Percentiles rank a stretch among this genome's conserved stretches.
Conservation (phyloP, 37 sponge, comb jelly and placozoan species). For the Beroe ovata region DNA sequence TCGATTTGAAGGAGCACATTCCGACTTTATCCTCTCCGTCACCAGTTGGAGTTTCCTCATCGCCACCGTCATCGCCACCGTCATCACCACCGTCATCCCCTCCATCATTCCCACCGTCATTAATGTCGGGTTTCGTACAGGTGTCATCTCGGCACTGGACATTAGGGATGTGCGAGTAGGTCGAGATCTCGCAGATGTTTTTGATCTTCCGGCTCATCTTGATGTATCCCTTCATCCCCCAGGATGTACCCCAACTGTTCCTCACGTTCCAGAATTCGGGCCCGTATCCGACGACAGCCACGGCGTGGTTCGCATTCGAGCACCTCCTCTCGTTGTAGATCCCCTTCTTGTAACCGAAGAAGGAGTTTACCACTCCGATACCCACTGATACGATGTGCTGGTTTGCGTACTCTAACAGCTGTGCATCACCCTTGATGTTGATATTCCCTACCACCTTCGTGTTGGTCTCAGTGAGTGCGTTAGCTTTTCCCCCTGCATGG, state of each 20-base stretch:
- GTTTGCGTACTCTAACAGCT: background rate
- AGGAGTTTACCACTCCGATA: background rate
- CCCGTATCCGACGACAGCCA: slow-evolving; percentile 38
- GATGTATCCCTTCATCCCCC: slow-evolving; percentile 31
- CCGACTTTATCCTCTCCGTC: background rate
- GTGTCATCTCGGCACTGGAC: background rate
- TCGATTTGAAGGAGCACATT: background rate
- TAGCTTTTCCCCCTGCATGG: background rate
- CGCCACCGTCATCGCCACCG: background rate
- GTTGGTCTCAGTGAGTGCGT: background rate
- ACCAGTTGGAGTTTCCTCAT: background rate
- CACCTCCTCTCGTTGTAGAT: background rate
- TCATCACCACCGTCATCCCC: slow-evolving; percentile 47
- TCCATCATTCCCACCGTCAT: slow-evolving; percentile 29
- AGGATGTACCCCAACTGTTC: slow-evolving; percentile 55
- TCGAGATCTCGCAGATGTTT: slow-evolving; percentile 43
- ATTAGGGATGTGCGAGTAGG: background rate
- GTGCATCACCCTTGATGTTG: slow-evolving; percentile 1
- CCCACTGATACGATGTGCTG: slow-evolving; percentile 28
- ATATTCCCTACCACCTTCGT: background rate
- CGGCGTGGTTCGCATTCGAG: background rate
- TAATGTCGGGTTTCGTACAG: background rate
- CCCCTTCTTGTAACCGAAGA: slow-evolving; percentile 16
- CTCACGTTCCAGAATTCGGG: slow-evolving; percentile 13
- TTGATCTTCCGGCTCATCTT: slow-evolving; percentile 1